A percentile compares a stretch with the other conserved stretches of the same genome.
These are phyloP conservation scores for Lepidurus packardi DNA, from an alignment of 1,140 invertebrate species.

Conservation along the genomic window DNA sequence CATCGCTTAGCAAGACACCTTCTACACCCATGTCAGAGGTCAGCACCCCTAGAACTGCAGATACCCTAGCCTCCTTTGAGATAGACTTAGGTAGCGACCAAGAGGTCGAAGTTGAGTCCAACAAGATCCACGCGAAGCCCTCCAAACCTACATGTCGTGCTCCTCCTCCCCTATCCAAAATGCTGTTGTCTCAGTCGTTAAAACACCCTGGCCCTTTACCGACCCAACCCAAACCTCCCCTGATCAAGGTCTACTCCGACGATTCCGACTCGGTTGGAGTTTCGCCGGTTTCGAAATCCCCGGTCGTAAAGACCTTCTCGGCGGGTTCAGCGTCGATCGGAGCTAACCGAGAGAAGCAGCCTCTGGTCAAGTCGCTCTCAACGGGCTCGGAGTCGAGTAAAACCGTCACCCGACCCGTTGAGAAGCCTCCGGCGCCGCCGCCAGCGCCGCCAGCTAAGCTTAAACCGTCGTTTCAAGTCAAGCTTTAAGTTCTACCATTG, in stretches of 20 bases:
- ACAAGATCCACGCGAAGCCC: background rate
- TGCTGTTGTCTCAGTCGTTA: background rate
- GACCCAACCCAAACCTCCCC: background rate
- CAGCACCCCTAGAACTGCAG: background rate
- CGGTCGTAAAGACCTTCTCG: background rate
- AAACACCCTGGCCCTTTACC: background rate
- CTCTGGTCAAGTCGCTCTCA: background rate
- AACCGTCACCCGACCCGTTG: background rate
- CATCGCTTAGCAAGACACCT: background rate
- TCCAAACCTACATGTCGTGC: background rate
- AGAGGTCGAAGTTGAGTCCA: background rate
- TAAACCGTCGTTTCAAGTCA: slow-evolving; percentile 1
- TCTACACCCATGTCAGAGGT: slow-evolving; percentile 9
- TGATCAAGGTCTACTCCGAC: background rate
- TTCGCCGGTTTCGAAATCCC: background rate
- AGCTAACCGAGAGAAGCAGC: background rate
- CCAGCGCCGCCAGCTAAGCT: background rate
- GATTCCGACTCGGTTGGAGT: background rate
- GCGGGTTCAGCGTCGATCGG: background rate
- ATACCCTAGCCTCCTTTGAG: background rate
- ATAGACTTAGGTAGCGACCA: background rate
- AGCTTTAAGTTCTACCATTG: background rate
- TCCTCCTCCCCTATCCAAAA: background rate
- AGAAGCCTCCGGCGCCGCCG: background rate
- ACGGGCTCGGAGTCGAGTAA: background rate